A percentile compares a stretch with the other conserved stretches of the same genome.
These are phyloP conservation scores for Listronotus oregonensis DNA, from an alignment of 1,140 invertebrate species.

Conservation along the genomic window DNA sequence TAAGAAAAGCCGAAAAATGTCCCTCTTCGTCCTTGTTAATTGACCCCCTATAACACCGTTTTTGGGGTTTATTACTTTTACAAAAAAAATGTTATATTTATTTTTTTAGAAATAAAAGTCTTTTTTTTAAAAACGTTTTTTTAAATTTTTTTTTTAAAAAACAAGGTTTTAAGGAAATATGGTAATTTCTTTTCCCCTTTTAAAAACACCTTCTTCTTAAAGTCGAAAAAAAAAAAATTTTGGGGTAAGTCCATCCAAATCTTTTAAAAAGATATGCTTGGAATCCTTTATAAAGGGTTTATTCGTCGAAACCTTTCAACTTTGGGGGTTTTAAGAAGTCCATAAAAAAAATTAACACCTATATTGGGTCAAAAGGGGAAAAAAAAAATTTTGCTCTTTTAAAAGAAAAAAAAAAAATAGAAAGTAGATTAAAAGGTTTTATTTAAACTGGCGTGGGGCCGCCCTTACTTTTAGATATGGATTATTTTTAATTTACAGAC, in stretches of 20 bases:
- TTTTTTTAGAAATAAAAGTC: conserved; percentile 3
- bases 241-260: conserved; percentile 70
- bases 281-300: conserved; percentile 71
- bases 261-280: conserved; percentile 75
- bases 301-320: conserved; percentile 85
- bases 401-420: too few relatives aligned
- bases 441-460: too few relatives aligned
- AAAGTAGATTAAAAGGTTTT: too few relatives aligned
- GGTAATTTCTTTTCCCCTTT: conserved; percentile 63
- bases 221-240: conserved; percentile 83
- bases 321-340: conserved; percentile 84
- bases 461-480: too few relatives aligned
- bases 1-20: too few relatives aligned
- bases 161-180: conserved; percentile 74
- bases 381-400: too few relatives aligned
- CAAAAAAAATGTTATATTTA: conserved; percentile 1
- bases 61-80: too few relatives aligned
- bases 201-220: conserved; percentile 72
- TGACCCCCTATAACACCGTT: too few relatives aligned
- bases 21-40: too few relatives aligned
- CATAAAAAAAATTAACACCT: conserved; percentile 74
- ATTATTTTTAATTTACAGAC: too few relatives aligned
- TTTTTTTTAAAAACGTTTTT: conserved; percentile 3
- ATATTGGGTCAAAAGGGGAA: too few relatives aligned
- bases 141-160: conserved; percentile 89